Evolutionary conservation across 2,797 vertebrate genomes (phyloP).

Genomic region (Poeciliopsis presidionis): DNA sequence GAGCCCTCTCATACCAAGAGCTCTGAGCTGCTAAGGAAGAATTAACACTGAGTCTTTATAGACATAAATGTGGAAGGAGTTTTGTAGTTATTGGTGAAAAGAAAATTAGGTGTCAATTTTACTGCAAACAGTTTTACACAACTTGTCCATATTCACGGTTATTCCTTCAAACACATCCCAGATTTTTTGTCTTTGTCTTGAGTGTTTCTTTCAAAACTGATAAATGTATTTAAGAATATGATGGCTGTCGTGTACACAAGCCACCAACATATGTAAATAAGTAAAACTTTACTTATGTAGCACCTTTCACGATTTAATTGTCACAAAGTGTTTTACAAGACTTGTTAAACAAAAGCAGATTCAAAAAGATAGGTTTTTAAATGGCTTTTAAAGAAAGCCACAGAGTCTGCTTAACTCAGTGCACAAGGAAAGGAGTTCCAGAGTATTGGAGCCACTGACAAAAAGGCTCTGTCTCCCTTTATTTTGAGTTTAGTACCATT

Average conservation of each 20-base stretch:
- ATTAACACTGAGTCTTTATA: background rate
- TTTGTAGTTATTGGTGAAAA: background rate
- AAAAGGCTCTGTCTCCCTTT: background rate
- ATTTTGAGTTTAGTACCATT: background rate
- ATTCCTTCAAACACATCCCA: background rate
- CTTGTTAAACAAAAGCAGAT: constrained; percentile 1
- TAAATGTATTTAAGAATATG: background rate
- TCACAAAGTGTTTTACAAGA: background rate
- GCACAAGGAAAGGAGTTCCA: background rate
- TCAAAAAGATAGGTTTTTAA: background rate
- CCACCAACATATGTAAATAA: background rate
- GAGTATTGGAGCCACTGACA: background rate
- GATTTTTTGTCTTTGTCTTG: background rate
- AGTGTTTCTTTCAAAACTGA: background rate
- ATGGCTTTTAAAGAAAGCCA: background rate
- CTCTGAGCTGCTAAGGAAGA: constrained; percentile 28
- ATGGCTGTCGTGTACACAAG: background rate
- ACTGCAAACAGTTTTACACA: background rate
- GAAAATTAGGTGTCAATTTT: background rate
- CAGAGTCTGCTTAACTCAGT: background rate
- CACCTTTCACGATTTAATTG: background rate
- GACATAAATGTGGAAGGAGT: constrained; percentile 5
- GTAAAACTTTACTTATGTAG: background rate
- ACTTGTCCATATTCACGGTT: background rate
- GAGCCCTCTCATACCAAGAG: constrained; percentile 42